Evolutionary conservation across 1,140 invertebrate species (phyloP), one percentile per base, ranked within the genome.

Genomic region (Musca domestica): DNA sequence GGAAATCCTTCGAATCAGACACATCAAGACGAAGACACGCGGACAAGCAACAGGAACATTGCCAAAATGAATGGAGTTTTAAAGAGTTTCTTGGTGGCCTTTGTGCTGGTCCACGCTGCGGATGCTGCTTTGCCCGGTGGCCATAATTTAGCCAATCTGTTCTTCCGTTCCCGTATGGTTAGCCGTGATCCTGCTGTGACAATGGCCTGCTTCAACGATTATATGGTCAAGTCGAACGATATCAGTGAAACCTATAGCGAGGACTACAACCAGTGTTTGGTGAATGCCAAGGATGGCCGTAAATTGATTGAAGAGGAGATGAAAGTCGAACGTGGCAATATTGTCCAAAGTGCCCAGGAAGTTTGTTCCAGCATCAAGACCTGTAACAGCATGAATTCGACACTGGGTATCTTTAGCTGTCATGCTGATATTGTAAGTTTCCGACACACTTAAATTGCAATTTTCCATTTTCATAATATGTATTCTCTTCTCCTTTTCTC

Each of bases 201-300:
- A 23, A 71, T 80, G 25, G 70, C 71, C 20, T 80, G 77, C n/a
- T 80, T 80, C 64, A 72, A 70, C 2, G 74, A 78, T 63, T 80
- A 80, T 20, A 80, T 80, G n/a, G 70, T 70, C 1, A 72, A 80
- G 27, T 76, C 74, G 17, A 80, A 76, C 66, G 30, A 52, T 6
- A 77, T 77, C 30, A 64, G 73, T 5, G 74, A 79, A 34, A 19
- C 51, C 0, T 80, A 80, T 63, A 76, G 77, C 47, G 58, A 17
- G 0, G 70, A 72, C 52, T 80, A 79, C 47, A 71, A 63, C 12
- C 30, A 7, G 0, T 80, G 77, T 10, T 48, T 72, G 6, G 2
- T 67, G 2, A 23, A 70, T 34, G 70, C 77, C 15, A 58, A 69
- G 22, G 41, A 64, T 3, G 68, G 70, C 0, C 75, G 77, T 25